These are phyloP conservation scores for Cyrtorhinus lividipennis DNA, from an alignment of 1,140 invertebrate genomes.

Conservation along the genomic window DNA sequence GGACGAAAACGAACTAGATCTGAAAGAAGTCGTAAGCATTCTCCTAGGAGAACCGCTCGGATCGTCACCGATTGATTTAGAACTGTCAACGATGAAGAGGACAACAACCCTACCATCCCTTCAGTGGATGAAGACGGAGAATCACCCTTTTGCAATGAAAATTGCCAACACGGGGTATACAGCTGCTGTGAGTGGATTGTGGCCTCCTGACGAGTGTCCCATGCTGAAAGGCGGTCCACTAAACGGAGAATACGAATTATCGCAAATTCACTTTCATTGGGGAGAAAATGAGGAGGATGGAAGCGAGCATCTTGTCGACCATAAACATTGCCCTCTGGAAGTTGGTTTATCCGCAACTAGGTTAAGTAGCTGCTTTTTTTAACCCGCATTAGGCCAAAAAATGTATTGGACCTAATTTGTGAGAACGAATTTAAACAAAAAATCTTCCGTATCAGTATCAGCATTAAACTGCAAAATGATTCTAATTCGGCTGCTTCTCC, in stretches of 20 bases:
- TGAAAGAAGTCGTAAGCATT: not conserved
- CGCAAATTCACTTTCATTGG: slow-evolving; percentile 71
- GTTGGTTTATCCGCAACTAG: too few relatives aligned
- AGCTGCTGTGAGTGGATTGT: not conserved
- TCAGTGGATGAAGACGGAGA: not conserved
- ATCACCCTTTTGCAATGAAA: not conserved
- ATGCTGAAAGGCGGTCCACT: slow-evolving; percentile 44
- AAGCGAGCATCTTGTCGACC: slow-evolving; percentile 46
- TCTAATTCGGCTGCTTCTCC: too few relatives aligned
- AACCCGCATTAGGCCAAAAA: too few relatives aligned
- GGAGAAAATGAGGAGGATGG: slow-evolving; percentile 48
- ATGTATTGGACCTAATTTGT: too few relatives aligned
- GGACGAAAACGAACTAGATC: not conserved
- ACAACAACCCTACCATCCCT: not conserved
- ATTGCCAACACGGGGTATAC: not conserved
- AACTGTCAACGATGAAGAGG: not conserved
- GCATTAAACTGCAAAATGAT: too few relatives aligned
- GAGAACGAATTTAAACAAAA: too few relatives aligned
- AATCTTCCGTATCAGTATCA: too few relatives aligned
- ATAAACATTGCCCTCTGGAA: slow-evolving; percentile 23
- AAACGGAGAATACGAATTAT: slow-evolving; percentile 44
- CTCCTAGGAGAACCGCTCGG: not conserved
- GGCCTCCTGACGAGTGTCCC: slow-evolving; percentile 25
- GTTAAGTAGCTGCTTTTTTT: too few relatives aligned
- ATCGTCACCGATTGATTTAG: not conserved